Evolutionary conservation across 2,888 invertebrate species (phyloP).

Genomic region (Melikaiella ostensackeni): DNA sequence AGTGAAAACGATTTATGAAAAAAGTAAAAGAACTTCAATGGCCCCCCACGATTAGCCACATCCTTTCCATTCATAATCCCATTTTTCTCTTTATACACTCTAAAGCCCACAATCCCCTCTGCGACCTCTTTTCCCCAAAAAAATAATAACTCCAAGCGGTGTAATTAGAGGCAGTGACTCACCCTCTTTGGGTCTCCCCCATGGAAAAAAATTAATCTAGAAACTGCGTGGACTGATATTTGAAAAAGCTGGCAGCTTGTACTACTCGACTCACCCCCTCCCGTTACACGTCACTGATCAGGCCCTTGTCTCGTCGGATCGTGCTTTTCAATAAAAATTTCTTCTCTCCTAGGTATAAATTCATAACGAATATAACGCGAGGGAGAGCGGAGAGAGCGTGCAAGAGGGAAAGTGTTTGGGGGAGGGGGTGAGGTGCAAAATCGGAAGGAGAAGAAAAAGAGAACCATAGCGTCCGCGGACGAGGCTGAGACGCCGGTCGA

Average conservation of each 20-base stretch:
- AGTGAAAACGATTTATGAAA: constrained; percentile 7
- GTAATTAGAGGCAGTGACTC: constrained; percentile 28
- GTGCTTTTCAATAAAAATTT: constrained; percentile 38
- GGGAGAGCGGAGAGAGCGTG: constrained; percentile 29
- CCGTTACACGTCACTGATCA: constrained; percentile 37
- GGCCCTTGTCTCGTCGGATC: constrained; percentile 34
- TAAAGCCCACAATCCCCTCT: neutral
- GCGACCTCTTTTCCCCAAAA: neutral
- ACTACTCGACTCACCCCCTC: constrained; percentile 18
- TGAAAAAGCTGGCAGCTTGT: constrained; percentile 28
- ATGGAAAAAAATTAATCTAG: constrained; percentile 26
- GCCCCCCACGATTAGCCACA: constrained; percentile 7
- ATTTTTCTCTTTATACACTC: constrained; percentile 14
- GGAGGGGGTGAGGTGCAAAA: constrained; percentile 17
- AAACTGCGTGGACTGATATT: constrained; percentile 28
- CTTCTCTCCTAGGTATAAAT: constrained; percentile 36
- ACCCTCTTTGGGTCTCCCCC: constrained; percentile 21
- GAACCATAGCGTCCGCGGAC: constrained; percentile 44
- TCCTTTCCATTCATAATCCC: constrained; percentile 6
- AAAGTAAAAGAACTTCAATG: neutral
- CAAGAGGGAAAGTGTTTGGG: constrained; percentile 25
- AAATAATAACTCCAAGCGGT: constrained; percentile 20
- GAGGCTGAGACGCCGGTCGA: constrained; percentile 62
- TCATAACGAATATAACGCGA: constrained; percentile 37
- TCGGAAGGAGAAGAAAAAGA: constrained; percentile 43